Percentiles rank a stretch among this genome's conserved stretches.
These are phyloP conservation scores for Sebastes minor DNA, from an alignment of 2,797 vertebrate species.

Conservation along the genomic window DNA sequence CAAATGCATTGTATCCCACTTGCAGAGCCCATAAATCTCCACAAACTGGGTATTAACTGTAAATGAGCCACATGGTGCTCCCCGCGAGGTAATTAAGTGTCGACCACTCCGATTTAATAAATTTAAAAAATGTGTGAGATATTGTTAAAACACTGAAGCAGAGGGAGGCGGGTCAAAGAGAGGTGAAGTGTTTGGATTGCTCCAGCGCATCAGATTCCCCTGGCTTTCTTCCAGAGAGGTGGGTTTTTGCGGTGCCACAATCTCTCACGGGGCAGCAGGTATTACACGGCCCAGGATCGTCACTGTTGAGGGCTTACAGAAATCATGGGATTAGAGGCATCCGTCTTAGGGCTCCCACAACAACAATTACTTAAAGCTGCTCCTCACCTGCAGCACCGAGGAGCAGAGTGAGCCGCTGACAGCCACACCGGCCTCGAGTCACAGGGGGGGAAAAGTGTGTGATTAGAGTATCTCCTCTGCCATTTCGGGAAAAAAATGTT, in stretches of 20 bases:
- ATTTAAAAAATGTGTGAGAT: constrained; percentile 18
- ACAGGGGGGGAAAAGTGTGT: background rate
- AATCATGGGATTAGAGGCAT: constrained; percentile 66
- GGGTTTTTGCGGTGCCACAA: constrained; percentile 39
- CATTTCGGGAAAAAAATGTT: constrained; percentile 50
- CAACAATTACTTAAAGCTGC: constrained; percentile 68
- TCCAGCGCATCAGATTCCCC: constrained; percentile 34
- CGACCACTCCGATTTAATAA: constrained; percentile 2
- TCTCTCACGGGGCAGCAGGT: constrained; percentile 22
- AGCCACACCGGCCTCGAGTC: constrained; percentile 16
- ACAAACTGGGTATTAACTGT: constrained; percentile 60
- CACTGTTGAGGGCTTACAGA: constrained; percentile 57
- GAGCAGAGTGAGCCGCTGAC: constrained; percentile 36
- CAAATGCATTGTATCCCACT: constrained; percentile 49
- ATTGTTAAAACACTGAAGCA: constrained; percentile 9
- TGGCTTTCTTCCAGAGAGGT: constrained; percentile 17
- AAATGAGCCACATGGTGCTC: constrained; percentile 46
- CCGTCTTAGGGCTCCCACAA: constrained; percentile 55
- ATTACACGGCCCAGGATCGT: constrained; percentile 56
- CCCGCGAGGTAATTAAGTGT: constrained; percentile 47
- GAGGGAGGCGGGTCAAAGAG: constrained; percentile 16
- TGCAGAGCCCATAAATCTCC: constrained; percentile 50
- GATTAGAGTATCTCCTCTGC: constrained; percentile 50
- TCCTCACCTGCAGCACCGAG: constrained; percentile 42
- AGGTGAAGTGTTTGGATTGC: constrained; percentile 32